Evolutionary conservation across 1,140 invertebrate genomes (phyloP).

Genomic region (Bradynema listronoti): DNA sequence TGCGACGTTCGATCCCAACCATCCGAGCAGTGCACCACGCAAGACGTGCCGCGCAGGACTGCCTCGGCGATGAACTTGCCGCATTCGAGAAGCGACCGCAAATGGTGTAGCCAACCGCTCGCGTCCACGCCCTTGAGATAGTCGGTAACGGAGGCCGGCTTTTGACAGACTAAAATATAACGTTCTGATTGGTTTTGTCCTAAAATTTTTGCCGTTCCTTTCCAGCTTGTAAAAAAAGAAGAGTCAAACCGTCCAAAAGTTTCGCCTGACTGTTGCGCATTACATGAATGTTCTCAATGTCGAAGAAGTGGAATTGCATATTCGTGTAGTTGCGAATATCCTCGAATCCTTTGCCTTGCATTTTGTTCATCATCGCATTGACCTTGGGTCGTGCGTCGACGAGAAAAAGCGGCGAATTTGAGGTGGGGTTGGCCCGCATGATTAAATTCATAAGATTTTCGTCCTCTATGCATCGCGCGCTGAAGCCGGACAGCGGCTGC

Average conservation of each 20-base stretch:
- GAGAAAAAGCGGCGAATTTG: conserved; percentile 73
- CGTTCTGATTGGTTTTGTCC: no score
- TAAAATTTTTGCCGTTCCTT: neutral
- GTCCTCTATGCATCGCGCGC: conserved; percentile 90
- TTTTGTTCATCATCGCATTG: conserved; percentile 97
- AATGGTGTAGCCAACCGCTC: conserved; percentile 91
- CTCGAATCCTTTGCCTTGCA: conserved; percentile 93
- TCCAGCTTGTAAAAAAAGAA: conserved; percentile 14
- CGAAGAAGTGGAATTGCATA: no score
- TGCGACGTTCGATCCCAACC: conserved; percentile 88
- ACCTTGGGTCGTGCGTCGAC: conserved; percentile 96
- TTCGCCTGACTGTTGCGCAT: conserved; percentile 90
- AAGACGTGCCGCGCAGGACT: conserved; percentile 58
- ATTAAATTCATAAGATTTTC: conserved; percentile 91
- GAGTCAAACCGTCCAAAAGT: conserved; percentile 76
- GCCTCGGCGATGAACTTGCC: conserved; percentile 46
- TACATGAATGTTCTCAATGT: conserved; percentile 98
- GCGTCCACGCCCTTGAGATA: conserved; percentile 86
- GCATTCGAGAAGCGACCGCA: conserved; percentile 78
- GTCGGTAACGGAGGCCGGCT: conserved; percentile 78
- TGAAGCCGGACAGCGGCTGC: conserved; percentile 92
- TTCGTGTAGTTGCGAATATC: conserved; percentile 96
- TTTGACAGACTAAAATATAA: conserved; percentile 75
- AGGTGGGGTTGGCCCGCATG: conserved; percentile 80
- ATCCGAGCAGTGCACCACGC: conserved; percentile 72